Percentiles rank a stretch among this genome's conserved stretches.
phyloP scores from a whole-genome alignment of 2,113 vertebrate species.

The Gnathonemus echidnorhynchus region DNA sequence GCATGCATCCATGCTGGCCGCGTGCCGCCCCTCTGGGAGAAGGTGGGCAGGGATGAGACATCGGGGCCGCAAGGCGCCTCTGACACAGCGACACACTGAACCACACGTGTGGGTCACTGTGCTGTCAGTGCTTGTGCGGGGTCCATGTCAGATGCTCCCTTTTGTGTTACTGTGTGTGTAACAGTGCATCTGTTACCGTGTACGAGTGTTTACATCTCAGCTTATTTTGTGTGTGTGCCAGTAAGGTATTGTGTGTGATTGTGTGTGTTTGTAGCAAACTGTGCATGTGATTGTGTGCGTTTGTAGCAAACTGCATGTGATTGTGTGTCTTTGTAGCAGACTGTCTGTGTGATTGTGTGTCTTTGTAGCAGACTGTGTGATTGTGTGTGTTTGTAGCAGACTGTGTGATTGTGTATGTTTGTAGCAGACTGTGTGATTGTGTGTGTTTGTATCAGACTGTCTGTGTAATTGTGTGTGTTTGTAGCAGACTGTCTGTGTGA shows the following conservation, averaged over 20 bases:
- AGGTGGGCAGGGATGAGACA: slow-evolving; percentile 52
- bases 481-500: not conserved
- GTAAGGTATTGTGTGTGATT: not conserved
- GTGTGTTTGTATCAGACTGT: too few relatives aligned
- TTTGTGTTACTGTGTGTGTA: not conserved
- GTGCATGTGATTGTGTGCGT: not conserved
- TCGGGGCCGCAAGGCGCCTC: not conserved
- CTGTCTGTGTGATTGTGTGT: not conserved
- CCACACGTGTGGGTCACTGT: not conserved
- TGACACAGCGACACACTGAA: not conserved
- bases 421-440: not conserved
- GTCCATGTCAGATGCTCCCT: not conserved
- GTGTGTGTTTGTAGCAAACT: not conserved
- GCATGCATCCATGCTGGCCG: slow-evolving; percentile 71
- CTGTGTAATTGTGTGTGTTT: not conserved
- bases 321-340: not conserved
- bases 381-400: not conserved
- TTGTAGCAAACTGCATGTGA: not conserved
- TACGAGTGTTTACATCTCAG: not conserved
- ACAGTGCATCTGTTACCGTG: not conserved
- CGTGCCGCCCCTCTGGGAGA: slow-evolving; percentile 77
- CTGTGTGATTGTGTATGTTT: not conserved
- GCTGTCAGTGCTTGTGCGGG: not conserved
- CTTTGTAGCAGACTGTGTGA: not conserved
- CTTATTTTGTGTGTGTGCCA: slow-evolving; percentile 1